These are phyloP conservation scores for Gonioctena quinquepunctata DNA, from an alignment of 1,140 invertebrate species.

Conservation along the genomic window DNA sequence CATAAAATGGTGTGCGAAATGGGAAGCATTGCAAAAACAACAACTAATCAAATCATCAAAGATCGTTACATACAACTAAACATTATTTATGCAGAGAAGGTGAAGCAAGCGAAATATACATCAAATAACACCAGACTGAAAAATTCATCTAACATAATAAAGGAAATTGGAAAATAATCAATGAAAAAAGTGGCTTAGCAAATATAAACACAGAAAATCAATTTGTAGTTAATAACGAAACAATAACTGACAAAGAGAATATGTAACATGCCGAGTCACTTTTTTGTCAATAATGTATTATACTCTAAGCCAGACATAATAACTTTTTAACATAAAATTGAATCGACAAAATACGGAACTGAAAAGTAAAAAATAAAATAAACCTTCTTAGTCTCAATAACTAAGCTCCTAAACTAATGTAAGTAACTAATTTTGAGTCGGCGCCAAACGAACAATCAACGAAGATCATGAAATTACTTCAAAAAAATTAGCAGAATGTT, in stretches of 20 bases:
- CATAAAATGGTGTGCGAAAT: not conserved
- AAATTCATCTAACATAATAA: not conserved
- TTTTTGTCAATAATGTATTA: not conserved
- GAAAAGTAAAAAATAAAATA: too few relatives aligned
- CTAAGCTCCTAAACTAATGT: too few relatives aligned
- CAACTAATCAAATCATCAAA: too few relatives aligned
- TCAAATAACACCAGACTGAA: not conserved
- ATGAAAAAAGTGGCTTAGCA: not conserved
- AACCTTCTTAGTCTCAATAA: too few relatives aligned
- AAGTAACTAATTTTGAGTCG: too few relatives aligned
- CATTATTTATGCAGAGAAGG: not conserved
- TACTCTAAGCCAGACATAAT: not conserved
- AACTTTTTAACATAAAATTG: too few relatives aligned
- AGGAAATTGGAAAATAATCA: slow-evolving; percentile 5
- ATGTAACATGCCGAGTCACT: not conserved
- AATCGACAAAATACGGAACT: too few relatives aligned
- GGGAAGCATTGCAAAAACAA: too few relatives aligned
- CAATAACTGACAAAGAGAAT: not conserved
- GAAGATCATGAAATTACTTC: too few relatives aligned
- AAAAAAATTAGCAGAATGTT: too few relatives aligned
- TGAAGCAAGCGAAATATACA: not conserved
- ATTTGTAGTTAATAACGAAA: not conserved
- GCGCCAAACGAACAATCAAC: too few relatives aligned
- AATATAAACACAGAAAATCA: not conserved
- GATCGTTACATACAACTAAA: not conserved